Percentiles rank a stretch among this genome's conserved stretches.
Conservation (phyloP, 2,797 vertebrate genomes). For the Hippopotamyrus pictus region DNA sequence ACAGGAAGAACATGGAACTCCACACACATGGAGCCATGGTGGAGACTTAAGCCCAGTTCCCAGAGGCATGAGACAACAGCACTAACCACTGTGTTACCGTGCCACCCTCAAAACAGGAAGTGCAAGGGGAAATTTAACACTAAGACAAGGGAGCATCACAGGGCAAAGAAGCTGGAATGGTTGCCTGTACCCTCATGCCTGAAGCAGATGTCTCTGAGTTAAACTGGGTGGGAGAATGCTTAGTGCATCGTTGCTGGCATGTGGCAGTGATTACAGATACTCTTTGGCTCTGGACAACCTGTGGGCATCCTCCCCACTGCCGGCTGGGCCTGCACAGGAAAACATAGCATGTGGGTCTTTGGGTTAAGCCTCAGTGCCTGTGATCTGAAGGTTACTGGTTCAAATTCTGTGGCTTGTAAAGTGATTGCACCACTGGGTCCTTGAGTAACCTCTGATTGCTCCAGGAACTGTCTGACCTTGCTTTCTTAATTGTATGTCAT, state of each 20-base stretch:
- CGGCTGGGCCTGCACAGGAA: not conserved
- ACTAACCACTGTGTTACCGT: not conserved
- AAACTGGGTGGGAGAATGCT: conserved; percentile 31
- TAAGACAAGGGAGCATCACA: not conserved
- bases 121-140: not conserved
- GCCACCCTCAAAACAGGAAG: not conserved
- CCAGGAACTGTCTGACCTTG: not conserved
- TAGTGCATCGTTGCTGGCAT: conserved; percentile 37
- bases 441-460: not conserved
- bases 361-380: not conserved
- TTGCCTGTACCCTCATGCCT: conserved; percentile 36
- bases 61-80: not conserved
- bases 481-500: not conserved
- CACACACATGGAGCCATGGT: not conserved
- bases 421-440: not conserved
- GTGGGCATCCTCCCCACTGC: conserved; percentile 8
- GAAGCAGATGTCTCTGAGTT: conserved; percentile 30
- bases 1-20: not conserved
- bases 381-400: not conserved
- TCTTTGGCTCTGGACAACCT: conserved; percentile 29
- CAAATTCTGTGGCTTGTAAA: not conserved
- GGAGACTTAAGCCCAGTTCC: not conserved
- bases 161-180: conserved; percentile 32
- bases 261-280: conserved; percentile 41
- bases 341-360: not conserved